Base-by-base conservation (phyloP, 2,113 vertebrate genomes). In the Kryptolebias marmoratus region DNA sequence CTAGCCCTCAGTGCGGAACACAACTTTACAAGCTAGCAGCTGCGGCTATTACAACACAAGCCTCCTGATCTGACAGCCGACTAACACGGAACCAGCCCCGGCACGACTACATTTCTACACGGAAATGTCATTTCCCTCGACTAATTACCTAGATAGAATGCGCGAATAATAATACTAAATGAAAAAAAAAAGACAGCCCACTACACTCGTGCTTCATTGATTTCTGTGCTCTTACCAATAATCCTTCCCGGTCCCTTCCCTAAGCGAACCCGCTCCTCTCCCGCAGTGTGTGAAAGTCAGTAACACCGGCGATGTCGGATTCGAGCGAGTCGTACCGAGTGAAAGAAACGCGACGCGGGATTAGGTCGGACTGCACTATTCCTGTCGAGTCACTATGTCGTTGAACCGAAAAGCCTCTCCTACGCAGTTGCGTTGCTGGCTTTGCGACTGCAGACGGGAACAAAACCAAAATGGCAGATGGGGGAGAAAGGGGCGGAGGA, bases 381-480 rank as follows among this genome's bases (percentile, higher is more conserved):
- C 92, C 48, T 94, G 93, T 92, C 93, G 94, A 95, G 94, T 95
- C 94, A 95, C 93, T 90, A 82, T 77, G 87, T 82, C 87, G 81
- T 78, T 82, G 62, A 54, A 64, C 79, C 15, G 44, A 45, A 81
- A 74, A 73, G 80, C 78, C 86, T 86, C 77, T 81, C 71, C 82
- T 79, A 55, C 90, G 82, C 84, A 78, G 77, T 85, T 84, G 90
- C 88, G 88, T 67, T 90, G 83, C 88, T 86, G 90, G 87, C 87
- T 92, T 91, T 79, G 85, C 73, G 88, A 90, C 92, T 89, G 91
- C 87, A 87, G 86, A 91, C 90, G 87, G 92, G 93, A 94, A 95
- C 94, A 94, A 95, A 95, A 95, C 93, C 94, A 95, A 95, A 94
- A 95, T 95, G 94, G 94, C 94, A 94, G 93, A 84, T 87, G 61